Conservation (phyloP, 2,888 invertebrate species). For the Exephanes ischioxanthus region DNA sequence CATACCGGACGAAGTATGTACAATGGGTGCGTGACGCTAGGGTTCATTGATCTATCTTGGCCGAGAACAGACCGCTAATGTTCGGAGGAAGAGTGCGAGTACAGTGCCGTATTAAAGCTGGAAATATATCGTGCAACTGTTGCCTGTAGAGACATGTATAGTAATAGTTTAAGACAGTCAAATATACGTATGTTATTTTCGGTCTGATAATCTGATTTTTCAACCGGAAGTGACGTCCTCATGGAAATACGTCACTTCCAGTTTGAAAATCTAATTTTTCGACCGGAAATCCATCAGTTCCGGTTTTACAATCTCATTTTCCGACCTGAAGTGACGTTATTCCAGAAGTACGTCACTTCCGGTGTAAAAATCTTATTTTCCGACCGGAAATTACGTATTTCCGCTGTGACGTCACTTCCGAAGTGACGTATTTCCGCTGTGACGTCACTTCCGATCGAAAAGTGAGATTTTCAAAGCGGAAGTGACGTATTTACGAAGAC, state of each 20-base stretch:
- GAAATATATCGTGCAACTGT: slow-evolving; percentile 53
- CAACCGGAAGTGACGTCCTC: neutral
- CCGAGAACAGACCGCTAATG: slow-evolving; percentile 39
- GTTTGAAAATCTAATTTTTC: neutral
- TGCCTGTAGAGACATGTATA: slow-evolving; percentile 31
- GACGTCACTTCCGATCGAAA: neutral
- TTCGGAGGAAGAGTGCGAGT: slow-evolving; percentile 29
- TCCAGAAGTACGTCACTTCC: neutral
- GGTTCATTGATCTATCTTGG: slow-evolving; percentile 54
- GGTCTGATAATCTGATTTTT: no score
- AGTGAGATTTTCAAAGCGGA: neutral
- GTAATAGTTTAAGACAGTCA: neutral
- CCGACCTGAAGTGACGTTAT: neutral
- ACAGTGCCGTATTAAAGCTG: neutral
- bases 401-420: no score
- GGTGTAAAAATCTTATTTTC: no score
- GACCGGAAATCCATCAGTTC: no score
- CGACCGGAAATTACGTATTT: no score
- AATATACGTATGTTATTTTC: neutral
- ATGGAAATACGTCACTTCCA: neutral
- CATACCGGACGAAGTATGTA: neutral
- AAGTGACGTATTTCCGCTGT: neutral
- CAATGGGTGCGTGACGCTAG: slow-evolving; percentile 55
- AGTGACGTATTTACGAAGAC: neutral
- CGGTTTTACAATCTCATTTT: neutral